Evolutionary conservation across 2,797 vertebrate species (phyloP).

Genomic region (Trichosurus vulpecula): DNA sequence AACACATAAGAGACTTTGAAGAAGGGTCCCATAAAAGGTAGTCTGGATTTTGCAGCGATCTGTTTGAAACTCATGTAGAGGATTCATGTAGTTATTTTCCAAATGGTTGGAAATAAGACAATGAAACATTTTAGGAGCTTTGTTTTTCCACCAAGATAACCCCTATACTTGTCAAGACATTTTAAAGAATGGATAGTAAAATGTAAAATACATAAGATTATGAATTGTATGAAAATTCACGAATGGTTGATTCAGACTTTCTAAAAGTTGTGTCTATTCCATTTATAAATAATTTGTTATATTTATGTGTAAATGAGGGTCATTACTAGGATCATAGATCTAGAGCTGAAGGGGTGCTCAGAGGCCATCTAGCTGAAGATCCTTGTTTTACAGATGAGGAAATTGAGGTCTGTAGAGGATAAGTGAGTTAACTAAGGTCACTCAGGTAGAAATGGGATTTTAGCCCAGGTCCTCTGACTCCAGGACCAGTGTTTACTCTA

Average conservation of each 20-base stretch:
- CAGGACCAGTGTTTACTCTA: too few relatives aligned
- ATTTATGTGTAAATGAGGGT: neutral
- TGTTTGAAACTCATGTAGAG: conserved; percentile 34
- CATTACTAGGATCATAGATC: neutral
- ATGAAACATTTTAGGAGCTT: conserved; percentile 40
- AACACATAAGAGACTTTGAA: neutral
- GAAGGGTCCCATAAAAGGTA: neutral
- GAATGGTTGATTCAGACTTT: conserved; percentile 13
- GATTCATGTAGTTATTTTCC: conserved; percentile 1
- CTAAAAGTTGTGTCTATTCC: neutral
- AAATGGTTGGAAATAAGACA: conserved; percentile 10
- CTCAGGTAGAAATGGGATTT: neutral
- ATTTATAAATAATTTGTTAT: neutral
- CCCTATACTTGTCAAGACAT: conserved; percentile 27
- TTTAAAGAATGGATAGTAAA: conserved; percentile 25
- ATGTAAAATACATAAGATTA: conserved; percentile 4
- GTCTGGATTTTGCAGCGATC: neutral
- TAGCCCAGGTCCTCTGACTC: too few relatives aligned
- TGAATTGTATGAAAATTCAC: neutral
- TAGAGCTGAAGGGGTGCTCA: neutral
- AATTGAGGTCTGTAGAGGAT: neutral
- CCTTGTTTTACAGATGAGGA: neutral
- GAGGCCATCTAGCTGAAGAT: neutral
- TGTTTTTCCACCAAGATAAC: neutral
- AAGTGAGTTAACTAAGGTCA: neutral